Evolutionary conservation across 2,797 vertebrate genomes (phyloP).

Genomic region (Tapera naevia): DNA sequence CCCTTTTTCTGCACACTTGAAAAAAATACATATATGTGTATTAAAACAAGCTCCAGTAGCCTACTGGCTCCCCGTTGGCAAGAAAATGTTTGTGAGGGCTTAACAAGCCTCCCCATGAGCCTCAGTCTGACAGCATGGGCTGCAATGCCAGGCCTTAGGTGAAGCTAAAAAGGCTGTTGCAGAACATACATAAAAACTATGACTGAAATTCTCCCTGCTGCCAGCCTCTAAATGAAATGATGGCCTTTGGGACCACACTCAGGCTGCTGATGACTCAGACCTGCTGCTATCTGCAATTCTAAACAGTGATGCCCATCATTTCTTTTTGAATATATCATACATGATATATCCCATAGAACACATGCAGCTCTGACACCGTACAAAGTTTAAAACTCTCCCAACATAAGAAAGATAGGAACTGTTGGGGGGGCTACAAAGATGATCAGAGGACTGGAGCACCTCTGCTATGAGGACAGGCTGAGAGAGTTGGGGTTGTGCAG

Average conservation of each 20-base stretch:
- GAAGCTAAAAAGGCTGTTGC: background rate
- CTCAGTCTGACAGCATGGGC: fast-evolving
- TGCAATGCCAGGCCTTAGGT: background rate
- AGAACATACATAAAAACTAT: background rate
- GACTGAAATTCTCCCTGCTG: background rate
- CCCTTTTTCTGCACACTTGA: background rate
- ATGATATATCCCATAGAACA: background rate
- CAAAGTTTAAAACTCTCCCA: background rate
- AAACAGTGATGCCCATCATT: background rate
- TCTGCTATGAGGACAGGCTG: too few species aligned
- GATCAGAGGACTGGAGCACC: too few species aligned
- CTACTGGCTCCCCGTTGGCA: background rate
- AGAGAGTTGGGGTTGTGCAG: too few species aligned
- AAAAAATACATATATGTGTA: background rate
- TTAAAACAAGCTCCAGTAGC: background rate
- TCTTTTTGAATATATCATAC: background rate
- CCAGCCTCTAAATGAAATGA: background rate
- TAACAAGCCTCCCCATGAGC: background rate
- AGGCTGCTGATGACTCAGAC: background rate
- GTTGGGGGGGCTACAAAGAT: too few species aligned
- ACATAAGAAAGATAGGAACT: too few species aligned
- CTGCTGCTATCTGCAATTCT: background rate
- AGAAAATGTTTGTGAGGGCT: background rate
- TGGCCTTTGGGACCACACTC: background rate
- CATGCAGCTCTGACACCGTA: background rate